Evolutionary conservation across 2,797 vertebrate species (phyloP), one percentile per base, ranked within the genome.

Genomic region (Liparis tanakae): DNA sequence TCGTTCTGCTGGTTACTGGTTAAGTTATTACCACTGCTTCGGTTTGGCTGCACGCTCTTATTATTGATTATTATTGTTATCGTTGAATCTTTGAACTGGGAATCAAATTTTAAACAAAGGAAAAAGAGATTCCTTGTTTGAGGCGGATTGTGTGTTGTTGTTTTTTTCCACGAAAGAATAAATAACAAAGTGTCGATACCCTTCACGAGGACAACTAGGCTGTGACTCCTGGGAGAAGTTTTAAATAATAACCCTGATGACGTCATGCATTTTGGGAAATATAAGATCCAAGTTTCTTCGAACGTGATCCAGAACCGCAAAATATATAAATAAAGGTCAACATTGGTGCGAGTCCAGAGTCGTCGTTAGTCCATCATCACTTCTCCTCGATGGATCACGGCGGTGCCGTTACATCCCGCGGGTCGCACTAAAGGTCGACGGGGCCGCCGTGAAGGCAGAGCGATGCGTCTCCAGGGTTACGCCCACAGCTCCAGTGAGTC

Each of bases 401-500:
- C 37, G 56, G 17, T 68, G 54, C 34, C 34, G 56, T 53, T 44
- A 17, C 37, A 58, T 51, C 25, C 36, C n/a, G 20, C 59, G 10
- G 50, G 48, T 71, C 30, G 48, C 69, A 36, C 18, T 77, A 56
- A 74, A 66, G 34, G 34, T 34, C 56, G 44, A 65, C 62, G 53
- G 39, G 33, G 58, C 65, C 53, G 13, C 63, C 50, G 14, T 50
- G 53, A 57, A 64, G 34, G 39, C 43, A 43, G 36, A 64, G 17
- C 53, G 51, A 74, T 51, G 25, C 67, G 61, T 62, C 54, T 34
- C 22, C 39, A 43, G 51, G 33, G 56, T 63, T 55, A 30, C 62
- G 48, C 44, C 61, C 54, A 65, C 69, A 67, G 71, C 67, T 78
- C 59, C 57, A 65, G 18, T 53, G n/a, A 76, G 72, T 70, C 39